These are phyloP conservation scores for Amphibalanus amphitrite DNA, from an alignment of 1,140 invertebrate species.

Conservation along the genomic window DNA sequence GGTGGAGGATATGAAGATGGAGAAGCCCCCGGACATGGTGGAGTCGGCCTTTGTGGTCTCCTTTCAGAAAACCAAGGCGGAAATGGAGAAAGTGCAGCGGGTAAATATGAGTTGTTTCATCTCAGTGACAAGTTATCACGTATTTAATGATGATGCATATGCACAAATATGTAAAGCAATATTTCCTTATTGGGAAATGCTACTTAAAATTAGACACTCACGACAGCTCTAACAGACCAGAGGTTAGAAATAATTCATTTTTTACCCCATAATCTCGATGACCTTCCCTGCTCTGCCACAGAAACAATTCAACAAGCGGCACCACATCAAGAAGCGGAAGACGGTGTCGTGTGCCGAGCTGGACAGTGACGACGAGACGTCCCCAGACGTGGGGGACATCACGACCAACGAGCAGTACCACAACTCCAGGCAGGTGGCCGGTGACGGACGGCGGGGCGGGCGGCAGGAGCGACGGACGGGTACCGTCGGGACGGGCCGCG, in stretches of 20 bases:
- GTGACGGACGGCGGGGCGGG: no score
- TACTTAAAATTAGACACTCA: no score
- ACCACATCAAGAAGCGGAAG: neutral
- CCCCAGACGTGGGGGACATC: neutral
- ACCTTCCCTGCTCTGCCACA: neutral
- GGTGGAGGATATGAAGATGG: neutral
- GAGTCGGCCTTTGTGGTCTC: neutral
- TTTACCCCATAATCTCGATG: no score
- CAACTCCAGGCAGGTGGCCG: neutral
- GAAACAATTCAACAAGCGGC: neutral
- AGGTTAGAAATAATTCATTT: no score
- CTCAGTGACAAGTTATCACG: no score
- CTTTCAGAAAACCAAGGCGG: neutral
- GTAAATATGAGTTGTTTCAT: no score
- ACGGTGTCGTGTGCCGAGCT: neutral
- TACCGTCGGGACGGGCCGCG: no score
- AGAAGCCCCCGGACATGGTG: neutral
- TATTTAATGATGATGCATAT: no score
- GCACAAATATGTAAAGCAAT: no score
- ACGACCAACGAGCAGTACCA: neutral
- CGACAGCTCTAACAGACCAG: no score
- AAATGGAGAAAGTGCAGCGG: neutral
- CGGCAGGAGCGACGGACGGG: no score
- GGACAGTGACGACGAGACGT: neutral
- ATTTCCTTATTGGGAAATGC: no score